phyloP scores from a whole-genome alignment of 2,888 invertebrate genomes.

The Nephrotoma guestfalica region DNA sequence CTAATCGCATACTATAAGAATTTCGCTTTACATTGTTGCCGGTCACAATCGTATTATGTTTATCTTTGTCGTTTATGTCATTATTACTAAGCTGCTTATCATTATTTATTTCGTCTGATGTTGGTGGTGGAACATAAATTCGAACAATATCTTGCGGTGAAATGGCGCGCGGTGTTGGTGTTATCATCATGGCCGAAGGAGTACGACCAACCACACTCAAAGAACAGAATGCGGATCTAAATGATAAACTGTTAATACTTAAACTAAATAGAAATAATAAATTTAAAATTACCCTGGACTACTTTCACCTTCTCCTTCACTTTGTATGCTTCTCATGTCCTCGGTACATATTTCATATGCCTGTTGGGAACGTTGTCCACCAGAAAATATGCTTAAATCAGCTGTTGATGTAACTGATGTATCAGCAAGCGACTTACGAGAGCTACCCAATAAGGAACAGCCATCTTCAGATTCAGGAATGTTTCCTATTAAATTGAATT shows the following conservation, averaged over 20 bases:
- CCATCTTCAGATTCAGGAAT: constrained; percentile 39
- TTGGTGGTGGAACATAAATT: constrained; percentile 16
- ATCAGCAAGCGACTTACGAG: constrained; percentile 64
- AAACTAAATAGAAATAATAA: not conserved
- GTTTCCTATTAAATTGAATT: constrained; percentile 10
- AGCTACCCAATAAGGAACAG: constrained; percentile 52
- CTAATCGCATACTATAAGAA: constrained; percentile 5
- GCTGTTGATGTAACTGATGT: constrained; percentile 75
- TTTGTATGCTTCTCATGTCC: constrained; percentile 13
- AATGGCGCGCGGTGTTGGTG: constrained; percentile 16
- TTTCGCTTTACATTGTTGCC: not conserved
- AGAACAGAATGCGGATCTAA: constrained; percentile 15
- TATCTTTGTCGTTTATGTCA: not conserved
- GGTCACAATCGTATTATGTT: not conserved
- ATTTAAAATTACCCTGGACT: constrained; percentile 15
- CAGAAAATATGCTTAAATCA: constrained; percentile 64
- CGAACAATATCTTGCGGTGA: constrained; percentile 17
- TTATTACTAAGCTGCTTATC: not conserved
- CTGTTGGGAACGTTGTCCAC: constrained; percentile 29
- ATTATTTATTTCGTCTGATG: constrained; percentile 10
- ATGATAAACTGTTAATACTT: not conserved
- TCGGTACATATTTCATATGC: constrained; percentile 14
- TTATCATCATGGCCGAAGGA: constrained; percentile 15
- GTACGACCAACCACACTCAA: constrained; percentile 14
- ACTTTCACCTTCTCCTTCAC: constrained; percentile 14